Base-by-base conservation (phyloP, 2,888 invertebrate genomes). In the Molanna angustata region DNA sequence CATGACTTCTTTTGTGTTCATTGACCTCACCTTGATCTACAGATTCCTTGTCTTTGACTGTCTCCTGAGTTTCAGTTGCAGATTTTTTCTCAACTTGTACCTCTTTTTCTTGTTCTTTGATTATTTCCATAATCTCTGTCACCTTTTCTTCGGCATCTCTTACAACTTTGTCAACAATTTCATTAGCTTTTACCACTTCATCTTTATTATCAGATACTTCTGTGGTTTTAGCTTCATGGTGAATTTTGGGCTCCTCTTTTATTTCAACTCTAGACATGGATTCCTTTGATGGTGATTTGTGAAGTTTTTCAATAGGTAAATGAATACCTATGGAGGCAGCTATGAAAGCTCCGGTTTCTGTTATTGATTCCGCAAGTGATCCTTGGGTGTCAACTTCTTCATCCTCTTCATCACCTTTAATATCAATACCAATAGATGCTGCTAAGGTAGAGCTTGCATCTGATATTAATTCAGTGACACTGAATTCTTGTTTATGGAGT, bases 341-440 rank as follows among this genome's bases (percentile, higher is more conserved):
- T 13, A 52, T 22, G 11, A 45, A 22, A 4, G 41, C 47, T 6
- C 52, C 46, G 4, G 42, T 42, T 46, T 33, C 52, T 2, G 33
- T 45, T 1, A 52, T 42, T 3, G 46, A 35, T 19, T 52, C 52
- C 13, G 52, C 46, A 9, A 48, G 22, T 7, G 51, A 45, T 9
- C 52, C 49, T 21, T 49, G 49, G 3, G 42, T 21, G 35, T 49
- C 52, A 18, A 39, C 40, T 35, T 46, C 54, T 19, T 41, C 35
- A 9, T 42, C 45, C 13, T 43, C 37, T 11, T 35, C 51, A 16
- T 22, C 33, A 4, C 37, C 37, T 16, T 54, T 43, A 13, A 42
- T 44, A 14, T 56, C 55, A 11, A 56, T 22, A 7, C 58, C 58
- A n/a, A 53, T 43, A n/a, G 58, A 48, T 22, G 56, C 58, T n/a